Evolutionary conservation across 2,113 vertebrate genomes (phyloP), one percentile per base, ranked within the genome.

Genomic region (Corydoras sp.): DNA sequence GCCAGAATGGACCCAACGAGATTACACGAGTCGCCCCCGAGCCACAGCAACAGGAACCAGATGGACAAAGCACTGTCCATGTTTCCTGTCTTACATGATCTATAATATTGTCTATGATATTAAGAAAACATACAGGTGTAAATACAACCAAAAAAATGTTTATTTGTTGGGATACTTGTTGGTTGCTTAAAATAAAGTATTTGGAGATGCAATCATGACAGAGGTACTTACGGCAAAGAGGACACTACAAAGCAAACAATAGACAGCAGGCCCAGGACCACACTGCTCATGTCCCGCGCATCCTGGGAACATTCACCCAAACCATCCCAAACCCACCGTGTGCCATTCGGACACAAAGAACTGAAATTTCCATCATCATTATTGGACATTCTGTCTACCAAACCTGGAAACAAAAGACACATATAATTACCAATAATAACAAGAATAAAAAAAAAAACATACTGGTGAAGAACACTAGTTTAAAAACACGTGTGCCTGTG

Each of bases 1-100:
- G 97, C 94, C 61, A 98, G 87, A 82, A 94, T 94, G 12, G 95
- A 97, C 5, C 97, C 97, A 1, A 95, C 77, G 65, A 98, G 88
- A 77, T 99, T 99, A 15, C 95, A 95, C n/a, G 89, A 88, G 80
- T 99, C 97, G 1, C 97, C 96, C 0, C 84, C 90, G 9, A 98
- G 83, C 96, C 96, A 99, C 58, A 95, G 89, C 78, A 99, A 79
- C 59, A 99, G 85, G 81, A 99, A 99, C 89, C 95, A 98, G 35
- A 98, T 78, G 1, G 97, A 99, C 29, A 99, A 80, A 0, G 95
- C 96, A 9, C 81, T 87, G 86, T 98, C 94, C 95, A 98, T 97
- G 66, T 93, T 95, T 59, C 96, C 94, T 0, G 80, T 91, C 77
- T 83, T 92, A 74, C 91, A 97, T 3, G 96, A 96, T 54, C 90